Evolutionary conservation across 2,888 invertebrate genomes (phyloP).

Genomic region (Eristalis intricaria): DNA sequence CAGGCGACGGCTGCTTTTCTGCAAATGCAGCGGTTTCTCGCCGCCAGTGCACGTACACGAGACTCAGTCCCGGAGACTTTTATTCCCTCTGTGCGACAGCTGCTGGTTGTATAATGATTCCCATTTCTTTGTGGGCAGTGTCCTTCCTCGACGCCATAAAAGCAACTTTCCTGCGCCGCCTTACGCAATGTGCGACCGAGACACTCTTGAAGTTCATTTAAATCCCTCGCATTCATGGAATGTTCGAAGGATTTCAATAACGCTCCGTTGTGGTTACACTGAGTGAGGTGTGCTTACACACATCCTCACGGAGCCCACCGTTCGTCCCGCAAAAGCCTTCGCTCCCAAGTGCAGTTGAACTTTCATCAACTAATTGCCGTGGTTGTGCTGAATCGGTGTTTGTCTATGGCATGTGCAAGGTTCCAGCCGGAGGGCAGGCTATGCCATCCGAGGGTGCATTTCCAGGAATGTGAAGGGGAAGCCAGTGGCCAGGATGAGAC

Average conservation of each 20-base stretch:
- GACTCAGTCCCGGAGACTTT: not conserved
- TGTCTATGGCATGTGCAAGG: not conserved
- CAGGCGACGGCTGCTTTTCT: not conserved
- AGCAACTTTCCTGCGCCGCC: not conserved
- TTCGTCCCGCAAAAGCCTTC: not conserved
- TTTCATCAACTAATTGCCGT: conserved; percentile 31
- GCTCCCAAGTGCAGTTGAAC: not conserved
- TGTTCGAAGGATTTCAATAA: conserved; percentile 21
- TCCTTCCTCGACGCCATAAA: conserved; percentile 5
- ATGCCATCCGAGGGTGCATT: not conserved
- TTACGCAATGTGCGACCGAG: not conserved
- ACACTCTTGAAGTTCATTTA: not conserved
- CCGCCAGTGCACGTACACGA: not conserved
- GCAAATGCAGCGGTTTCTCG: conserved; percentile 36
- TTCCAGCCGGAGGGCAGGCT: not conserved
- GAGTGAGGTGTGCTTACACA: not conserved
- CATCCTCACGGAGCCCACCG: too few relatives aligned
- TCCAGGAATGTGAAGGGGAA: not conserved
- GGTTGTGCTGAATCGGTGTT: not conserved
- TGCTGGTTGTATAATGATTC: conserved; percentile 31
- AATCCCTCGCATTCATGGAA: not conserved
- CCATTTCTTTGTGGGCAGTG: conserved; percentile 5
- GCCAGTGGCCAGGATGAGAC: not conserved
- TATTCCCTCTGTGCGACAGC: conserved; percentile 12
- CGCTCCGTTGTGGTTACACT: not conserved